These are phyloP conservation scores for Drosophila santomea DNA, from an alignment of 1,140 invertebrate species.

Conservation along the genomic window DNA sequence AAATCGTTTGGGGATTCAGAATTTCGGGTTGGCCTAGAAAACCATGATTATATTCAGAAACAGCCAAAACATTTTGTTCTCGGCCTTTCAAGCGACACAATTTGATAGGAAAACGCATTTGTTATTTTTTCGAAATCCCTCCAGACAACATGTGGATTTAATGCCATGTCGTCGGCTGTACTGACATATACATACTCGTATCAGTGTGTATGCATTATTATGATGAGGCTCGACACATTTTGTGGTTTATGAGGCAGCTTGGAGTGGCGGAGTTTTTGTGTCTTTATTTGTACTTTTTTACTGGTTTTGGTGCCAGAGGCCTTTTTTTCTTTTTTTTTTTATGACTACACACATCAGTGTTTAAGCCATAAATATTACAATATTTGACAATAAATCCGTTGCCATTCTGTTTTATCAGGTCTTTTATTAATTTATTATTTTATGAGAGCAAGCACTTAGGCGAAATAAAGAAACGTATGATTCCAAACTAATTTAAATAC, in stretches of 20 bases:
- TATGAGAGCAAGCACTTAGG: slow-evolving; percentile 32
- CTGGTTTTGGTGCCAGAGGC: slow-evolving; percentile 21
- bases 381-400: slow-evolving; percentile 52
- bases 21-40: slow-evolving; percentile 11
- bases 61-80: slow-evolving; percentile 34
- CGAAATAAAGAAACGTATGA: slow-evolving; percentile 26
- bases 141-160: slow-evolving; percentile 62
- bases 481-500: slow-evolving; percentile 31
- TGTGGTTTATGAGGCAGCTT: slow-evolving; percentile 54
- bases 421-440: slow-evolving; percentile 25
- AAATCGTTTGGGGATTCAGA: slow-evolving; percentile 5
- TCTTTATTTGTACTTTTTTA: slow-evolving; percentile 41
- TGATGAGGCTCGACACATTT: slow-evolving; percentile 48
- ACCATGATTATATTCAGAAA: slow-evolving; percentile 1
- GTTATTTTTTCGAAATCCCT: slow-evolving; percentile 7
- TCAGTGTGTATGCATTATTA: slow-evolving; percentile 39
- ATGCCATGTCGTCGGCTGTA: slow-evolving; percentile 46
- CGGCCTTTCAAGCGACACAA: slow-evolving; percentile 28
- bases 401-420: slow-evolving; percentile 16
- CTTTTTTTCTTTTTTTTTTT: slow-evolving; percentile 37
- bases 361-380: slow-evolving; percentile 39
- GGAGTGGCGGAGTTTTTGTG: slow-evolving; percentile 46
- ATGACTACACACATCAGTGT: slow-evolving; percentile 32
- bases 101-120: slow-evolving; percentile 29
- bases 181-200: background rate